Base-by-base conservation (phyloP, 2,888 invertebrate genomes). In the Brenthis hecate region DNA sequence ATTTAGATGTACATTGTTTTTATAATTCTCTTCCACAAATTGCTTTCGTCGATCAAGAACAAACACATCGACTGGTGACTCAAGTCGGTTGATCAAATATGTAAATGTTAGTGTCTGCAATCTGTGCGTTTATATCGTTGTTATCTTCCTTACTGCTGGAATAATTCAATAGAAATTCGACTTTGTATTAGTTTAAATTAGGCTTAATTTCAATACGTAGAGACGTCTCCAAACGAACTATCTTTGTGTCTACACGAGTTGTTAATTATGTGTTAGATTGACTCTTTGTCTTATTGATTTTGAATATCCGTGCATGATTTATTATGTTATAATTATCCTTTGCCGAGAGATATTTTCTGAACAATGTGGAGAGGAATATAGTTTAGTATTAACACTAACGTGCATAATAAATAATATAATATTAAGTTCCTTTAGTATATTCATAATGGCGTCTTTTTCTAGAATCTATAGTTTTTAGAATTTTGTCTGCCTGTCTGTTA, bases 1-100 rank as follows among this genome's bases (percentile, higher is more conserved):
- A 65, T 48, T 50, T 51, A 47, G 48, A 14, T 62, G 54, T 60
- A 43, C 36, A 50, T 48, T 65, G 14, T 47, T 66, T 62, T 51
- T 32, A 51, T 50, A 53, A 43, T 63, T 56, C 60, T 13, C 47
- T 50, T 69, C 47, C 48, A 56, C 48, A 60, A 60, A 64, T 61
- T 36, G 64, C 16, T 65, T 68, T 65, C 53, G 68, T 58, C 55
- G 61, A 65, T 58, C 56, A 61, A 54, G 65, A 70, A 68, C 48
- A 72, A 69, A 69, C 65, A 66, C 66, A 67, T 70, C 61, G 68
- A 68, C 65, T 55, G 66, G 72, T 77, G 76, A 74, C 73, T 75
- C 74, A 76, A 71, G 69, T 65, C 65, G 65, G 68, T 73, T 73
- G 71, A 72, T 73, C 72, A 72, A 73, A 75, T 71, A 72, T 69